Evolutionary conservation across 1,140 invertebrate genomes (phyloP), one percentile per base, ranked within the genome.

Genomic region (Lordiphosa stackelbergi): DNA sequence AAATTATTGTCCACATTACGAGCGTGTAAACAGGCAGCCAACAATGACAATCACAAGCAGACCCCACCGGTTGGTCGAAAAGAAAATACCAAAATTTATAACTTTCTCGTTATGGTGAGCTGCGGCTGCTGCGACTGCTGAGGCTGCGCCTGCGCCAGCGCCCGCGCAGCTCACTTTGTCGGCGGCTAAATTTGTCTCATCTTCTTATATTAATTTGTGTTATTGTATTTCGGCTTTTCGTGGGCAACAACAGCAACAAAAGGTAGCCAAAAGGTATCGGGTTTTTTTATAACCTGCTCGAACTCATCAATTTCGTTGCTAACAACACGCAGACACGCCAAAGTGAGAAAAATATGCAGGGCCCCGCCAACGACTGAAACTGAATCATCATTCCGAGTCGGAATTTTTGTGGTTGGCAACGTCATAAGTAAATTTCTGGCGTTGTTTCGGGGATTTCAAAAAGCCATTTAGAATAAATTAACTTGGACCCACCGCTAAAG

Each of bases 381-480:
- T 81, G 75, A 81, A 83, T 81, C 75, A 81, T 81, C 74, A 72
- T 55, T 34, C 36, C 12, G 22, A 64, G 41, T n/a, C 41, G 49
- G 38, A 45, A 42, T 49, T 59, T 64, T 62, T 13, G 51, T 48
- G 60, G 61, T 57, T 41, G 66, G 34, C 51, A 55, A 64, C 58
- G 73, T 83, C 77, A 81, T 83, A 81, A 83, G 75, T 75, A 72
- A 83, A 75, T 69, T 75, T 81, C 53, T 64, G 35, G 66, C 42
- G 53, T 75, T 81, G 71, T 77, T 81, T 69, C 59, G 72, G 72
- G 52, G 77, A 66, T 83, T 83, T 83, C 77, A 83, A 83, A 83
- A 83, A 73, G 72, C 72, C 77, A 83, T 83, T 83, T 83, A 83
- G 77, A 83, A 83, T 83, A 83, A 83, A 83, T 83, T 83, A 83